Evolutionary conservation across 2,888 invertebrate species (phyloP).

Genomic region (Argynnis bischoffii): DNA sequence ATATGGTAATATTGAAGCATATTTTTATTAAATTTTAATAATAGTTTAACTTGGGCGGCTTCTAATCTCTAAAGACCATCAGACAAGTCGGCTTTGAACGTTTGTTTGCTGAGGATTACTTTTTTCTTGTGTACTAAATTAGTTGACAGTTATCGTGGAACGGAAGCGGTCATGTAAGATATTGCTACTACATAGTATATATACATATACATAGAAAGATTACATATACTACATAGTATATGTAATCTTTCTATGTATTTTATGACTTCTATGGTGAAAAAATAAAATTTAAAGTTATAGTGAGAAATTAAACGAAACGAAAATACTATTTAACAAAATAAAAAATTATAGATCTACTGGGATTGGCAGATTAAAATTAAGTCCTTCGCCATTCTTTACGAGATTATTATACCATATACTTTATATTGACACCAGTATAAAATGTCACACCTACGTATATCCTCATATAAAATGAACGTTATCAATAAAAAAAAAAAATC

Average conservation of each 20-base stretch:
- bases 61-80: slow-evolving; percentile 16
- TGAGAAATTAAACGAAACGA: no score
- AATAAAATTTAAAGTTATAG: not conserved
- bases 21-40: slow-evolving; percentile 18
- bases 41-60: slow-evolving; percentile 8
- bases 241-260: not conserved
- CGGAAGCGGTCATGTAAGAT: slow-evolving; percentile 1
- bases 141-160: not conserved
- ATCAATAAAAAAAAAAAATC: no score
- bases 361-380: no score
- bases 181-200: not conserved
- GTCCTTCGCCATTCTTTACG: no score
- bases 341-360: no score
- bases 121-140: not conserved
- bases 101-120: slow-evolving; percentile 22
- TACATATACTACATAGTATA: not conserved
- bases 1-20: not conserved
- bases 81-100: slow-evolving; percentile 21
- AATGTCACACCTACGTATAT: no score
- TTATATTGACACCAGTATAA: no score
- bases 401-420: no score
- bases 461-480: no score
- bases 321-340: no score
- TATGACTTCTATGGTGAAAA: not conserved
- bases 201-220: no score